phyloP scores from a whole-genome alignment of 2,888 invertebrate species.

The Gastrophysa polygoni region DNA sequence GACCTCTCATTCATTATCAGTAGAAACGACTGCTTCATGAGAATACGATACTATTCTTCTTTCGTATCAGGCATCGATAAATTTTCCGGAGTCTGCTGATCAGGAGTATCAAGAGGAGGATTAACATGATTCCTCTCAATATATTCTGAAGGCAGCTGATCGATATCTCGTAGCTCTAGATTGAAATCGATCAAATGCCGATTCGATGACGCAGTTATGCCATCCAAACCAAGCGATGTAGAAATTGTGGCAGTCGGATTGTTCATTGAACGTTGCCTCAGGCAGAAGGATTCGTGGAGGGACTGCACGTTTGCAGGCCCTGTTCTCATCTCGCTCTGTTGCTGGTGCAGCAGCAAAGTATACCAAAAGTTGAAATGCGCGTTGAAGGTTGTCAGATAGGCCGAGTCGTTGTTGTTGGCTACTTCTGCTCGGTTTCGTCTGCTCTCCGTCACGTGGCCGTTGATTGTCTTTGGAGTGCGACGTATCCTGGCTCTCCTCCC shows the following conservation, averaged over 20 bases:
- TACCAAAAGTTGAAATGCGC: constrained; percentile 52
- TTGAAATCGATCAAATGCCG: constrained; percentile 70
- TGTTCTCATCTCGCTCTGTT: too few species aligned
- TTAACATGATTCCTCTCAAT: constrained; percentile 44
- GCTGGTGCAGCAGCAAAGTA: constrained; percentile 38
- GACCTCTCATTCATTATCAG: constrained; percentile 64
- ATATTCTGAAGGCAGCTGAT: constrained; percentile 71
- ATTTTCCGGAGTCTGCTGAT: constrained; percentile 37
- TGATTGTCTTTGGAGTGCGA: too few species aligned
- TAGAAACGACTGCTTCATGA: constrained; percentile 65
- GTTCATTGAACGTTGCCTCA: constrained; percentile 68
- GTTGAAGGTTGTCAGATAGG: too few species aligned
- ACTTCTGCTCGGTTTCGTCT: constrained; percentile 59
- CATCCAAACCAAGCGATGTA: constrained; percentile 42
- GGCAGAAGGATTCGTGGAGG: too few species aligned
- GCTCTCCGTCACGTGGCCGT: constrained; percentile 44
- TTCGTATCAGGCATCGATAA: constrained; percentile 44
- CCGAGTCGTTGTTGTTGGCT: constrained; percentile 43
- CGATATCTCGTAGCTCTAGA: constrained; percentile 57
- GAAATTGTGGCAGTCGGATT: constrained; percentile 54
- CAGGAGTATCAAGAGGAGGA: constrained; percentile 17
- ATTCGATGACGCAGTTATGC: constrained; percentile 64
- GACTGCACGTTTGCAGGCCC: too few species aligned
- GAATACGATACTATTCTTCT: constrained; percentile 43
- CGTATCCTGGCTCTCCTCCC: too few species aligned